Base-by-base conservation (phyloP, 2,797 vertebrate genomes). In the Helicolenus hilgendorfi region DNA sequence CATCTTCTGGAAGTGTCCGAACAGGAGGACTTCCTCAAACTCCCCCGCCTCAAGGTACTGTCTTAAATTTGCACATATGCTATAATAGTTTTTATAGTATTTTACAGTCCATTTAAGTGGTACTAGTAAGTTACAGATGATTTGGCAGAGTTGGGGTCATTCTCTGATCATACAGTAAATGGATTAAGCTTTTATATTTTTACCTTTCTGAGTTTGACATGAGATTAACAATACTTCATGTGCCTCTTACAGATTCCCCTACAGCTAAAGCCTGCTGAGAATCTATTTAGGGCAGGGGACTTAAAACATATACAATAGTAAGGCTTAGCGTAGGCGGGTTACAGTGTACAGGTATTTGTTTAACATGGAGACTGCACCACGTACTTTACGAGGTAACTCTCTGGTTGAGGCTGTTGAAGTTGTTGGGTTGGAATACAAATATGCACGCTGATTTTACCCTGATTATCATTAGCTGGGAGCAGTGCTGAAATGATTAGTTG, bases 21-120 rank as follows among this genome's bases (percentile, higher is more conserved):
- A 95, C 98, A 99, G 92, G 99, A 99, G 56, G 98, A 99, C 93
- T 99, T 99, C 94, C 98, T 99, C 84, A 99, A 99, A 96, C 98
- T 99, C 77, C 99, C 99, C 90, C 98, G 99, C 68, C 97, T 99
- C 95, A 99, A 99, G 98, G 99, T 99, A 88, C n/a, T 0, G 2
- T 0, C 9, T 24, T 13, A 11, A n/a, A 45, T 13, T 24, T 24
- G 1, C 15, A 55, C 9, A 22, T 6, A 2, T 27, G 5, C 1
- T 2, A 14, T 20, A 22, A 60, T 38, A n/a, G 3, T 45, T 22
- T 71, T 24, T 26, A 6, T 5, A 9, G 20, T 64, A 7, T 68
- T 68, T 55, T 70, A 7, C 63, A 14, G 20, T 58, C 2, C 1
- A 11, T 36, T 18, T 4, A 27, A 26, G 15, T 31, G 15, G 33